Percentiles rank a stretch among this genome's conserved stretches.
These are phyloP conservation scores for Prionailurus bengalensis DNA, from an alignment of 2,113 vertebrate species.

Conservation along the genomic window DNA sequence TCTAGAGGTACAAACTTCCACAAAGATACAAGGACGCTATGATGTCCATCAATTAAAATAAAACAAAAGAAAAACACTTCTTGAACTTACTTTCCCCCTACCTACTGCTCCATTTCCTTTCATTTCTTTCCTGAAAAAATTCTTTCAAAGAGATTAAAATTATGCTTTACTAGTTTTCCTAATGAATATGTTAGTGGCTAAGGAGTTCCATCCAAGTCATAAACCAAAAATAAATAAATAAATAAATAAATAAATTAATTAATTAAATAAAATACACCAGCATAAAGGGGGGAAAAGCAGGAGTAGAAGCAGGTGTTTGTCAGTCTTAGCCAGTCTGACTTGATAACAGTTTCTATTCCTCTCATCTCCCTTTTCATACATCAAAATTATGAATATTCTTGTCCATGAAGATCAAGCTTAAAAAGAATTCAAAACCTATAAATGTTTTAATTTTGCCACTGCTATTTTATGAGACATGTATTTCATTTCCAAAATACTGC, in stretches of 20 bases:
- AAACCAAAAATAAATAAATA: neutral
- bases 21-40: neutral
- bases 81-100: neutral
- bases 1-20: neutral
- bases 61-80: neutral
- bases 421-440: neutral
- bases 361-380: neutral
- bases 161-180: neutral
- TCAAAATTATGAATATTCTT: neutral
- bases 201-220: neutral
- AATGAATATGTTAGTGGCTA: neutral
- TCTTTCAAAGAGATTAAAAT: neutral
- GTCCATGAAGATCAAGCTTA: neutral
- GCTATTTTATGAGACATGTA: neutral
- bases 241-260: too few relatives aligned
- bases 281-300: neutral
- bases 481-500: neutral
- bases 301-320: neutral
- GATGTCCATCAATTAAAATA: neutral
- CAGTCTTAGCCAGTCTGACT: neutral
- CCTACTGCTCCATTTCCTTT: neutral
- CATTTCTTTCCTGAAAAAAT: neutral
- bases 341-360: neutral
- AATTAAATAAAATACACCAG: neutral
- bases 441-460: neutral